Percentiles rank a stretch among this genome's conserved stretches.
Conservation (phyloP, 2,888 invertebrate genomes). For the Allophyes oxyacanthae region DNA sequence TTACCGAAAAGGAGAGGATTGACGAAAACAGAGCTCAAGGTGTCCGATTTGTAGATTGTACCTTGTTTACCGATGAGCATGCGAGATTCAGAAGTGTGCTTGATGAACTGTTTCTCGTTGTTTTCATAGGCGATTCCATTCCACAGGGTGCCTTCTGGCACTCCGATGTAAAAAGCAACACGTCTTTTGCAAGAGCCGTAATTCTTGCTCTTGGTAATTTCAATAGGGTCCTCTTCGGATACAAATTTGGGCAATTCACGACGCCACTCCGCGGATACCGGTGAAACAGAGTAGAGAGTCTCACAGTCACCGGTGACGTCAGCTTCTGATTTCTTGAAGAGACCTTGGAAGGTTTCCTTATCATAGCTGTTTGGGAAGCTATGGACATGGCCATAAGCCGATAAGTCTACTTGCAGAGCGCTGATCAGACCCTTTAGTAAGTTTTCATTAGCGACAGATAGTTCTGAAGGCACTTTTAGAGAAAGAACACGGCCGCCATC, state of each 20-base stretch:
- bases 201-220: conserved; percentile 91
- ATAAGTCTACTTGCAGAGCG: conserved; percentile 92
- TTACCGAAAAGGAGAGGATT: conserved; percentile 89
- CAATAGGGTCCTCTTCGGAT: conserved; percentile 83
- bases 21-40: conserved; percentile 89
- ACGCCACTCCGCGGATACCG: no score
- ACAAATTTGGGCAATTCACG: no score
- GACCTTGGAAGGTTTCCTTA: no score
- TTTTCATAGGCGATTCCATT: conserved; percentile 78
- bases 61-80: no score
- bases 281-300: no score
- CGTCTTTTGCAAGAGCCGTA: conserved; percentile 90
- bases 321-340: no score
- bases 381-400: no score
- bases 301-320: no score
- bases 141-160: conserved; percentile 87
- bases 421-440: conserved; percentile 91
- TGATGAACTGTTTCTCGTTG: no score
- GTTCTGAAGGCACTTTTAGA: conserved; percentile 86
- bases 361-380: no score
- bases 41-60: conserved; percentile 91
- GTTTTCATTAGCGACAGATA: conserved; percentile 91
- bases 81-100: no score
- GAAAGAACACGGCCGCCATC: conserved; percentile 90
- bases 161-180: conserved; percentile 90